Conservation (phyloP, 2,113 vertebrate species). For the Varanus salvator region DNA sequence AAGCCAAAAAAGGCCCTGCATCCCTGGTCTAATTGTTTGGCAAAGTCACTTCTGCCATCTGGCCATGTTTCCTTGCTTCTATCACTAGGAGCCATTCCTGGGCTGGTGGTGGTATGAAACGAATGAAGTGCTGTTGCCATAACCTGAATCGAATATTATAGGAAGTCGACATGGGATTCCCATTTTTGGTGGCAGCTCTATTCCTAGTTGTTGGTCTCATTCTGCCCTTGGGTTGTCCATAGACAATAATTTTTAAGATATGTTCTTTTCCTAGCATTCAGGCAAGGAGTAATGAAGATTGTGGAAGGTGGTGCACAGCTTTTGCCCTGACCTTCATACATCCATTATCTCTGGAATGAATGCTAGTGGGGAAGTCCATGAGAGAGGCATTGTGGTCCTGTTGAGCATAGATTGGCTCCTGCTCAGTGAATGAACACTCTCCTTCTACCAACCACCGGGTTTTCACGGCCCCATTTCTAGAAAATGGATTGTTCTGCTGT, state of each 20-base stretch:
- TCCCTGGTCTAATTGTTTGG: background rate
- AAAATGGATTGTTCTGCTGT: too few species aligned
- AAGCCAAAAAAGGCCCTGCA: too few species aligned
- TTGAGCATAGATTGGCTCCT: too few species aligned
- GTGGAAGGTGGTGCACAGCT: too few species aligned
- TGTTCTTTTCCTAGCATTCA: slow-evolving; percentile 14
- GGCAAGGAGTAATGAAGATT: too few species aligned
- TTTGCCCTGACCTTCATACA: too few species aligned
- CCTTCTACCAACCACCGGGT: too few species aligned
- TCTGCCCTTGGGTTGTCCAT: background rate
- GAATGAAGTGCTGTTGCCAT: background rate
- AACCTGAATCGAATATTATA: background rate
- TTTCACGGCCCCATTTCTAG: too few species aligned
- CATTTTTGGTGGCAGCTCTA: background rate
- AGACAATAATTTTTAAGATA: slow-evolving; percentile 19
- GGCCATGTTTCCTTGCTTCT: background rate
- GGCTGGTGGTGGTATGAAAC: background rate
- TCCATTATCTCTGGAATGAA: too few species aligned
- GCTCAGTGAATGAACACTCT: too few species aligned
- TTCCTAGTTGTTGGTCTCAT: background rate
- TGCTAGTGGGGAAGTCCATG: too few species aligned
- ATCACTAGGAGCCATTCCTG: background rate
- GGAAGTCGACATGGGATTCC: background rate
- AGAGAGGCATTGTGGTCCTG: too few species aligned
- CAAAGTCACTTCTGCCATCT: background rate